Conservation (phyloP, 2,113 vertebrate genomes). For the Tachysurus fulvidraco region DNA sequence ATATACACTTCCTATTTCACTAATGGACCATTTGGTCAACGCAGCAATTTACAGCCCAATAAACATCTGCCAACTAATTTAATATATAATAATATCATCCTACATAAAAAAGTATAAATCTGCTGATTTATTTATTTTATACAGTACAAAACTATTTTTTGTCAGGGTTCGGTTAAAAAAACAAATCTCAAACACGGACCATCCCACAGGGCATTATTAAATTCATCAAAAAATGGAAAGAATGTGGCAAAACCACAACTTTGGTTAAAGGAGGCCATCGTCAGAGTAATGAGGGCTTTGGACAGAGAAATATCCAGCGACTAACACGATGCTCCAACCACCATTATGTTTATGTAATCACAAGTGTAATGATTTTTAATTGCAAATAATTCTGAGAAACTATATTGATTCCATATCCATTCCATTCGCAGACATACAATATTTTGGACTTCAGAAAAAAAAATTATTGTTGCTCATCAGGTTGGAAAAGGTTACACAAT, state of each 20-base stretch:
- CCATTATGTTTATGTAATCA: background rate
- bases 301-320: background rate
- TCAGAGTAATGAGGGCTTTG: background rate
- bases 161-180: background rate
- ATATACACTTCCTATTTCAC: background rate
- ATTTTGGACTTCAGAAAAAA: no score
- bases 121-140: background rate
- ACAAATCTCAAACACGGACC: background rate
- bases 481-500: no score
- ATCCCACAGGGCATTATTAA: background rate
- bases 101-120: background rate
- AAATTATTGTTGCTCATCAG: no score
- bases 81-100: background rate
- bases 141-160: no score
- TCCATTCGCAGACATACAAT: no score
- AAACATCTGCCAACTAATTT: background rate
- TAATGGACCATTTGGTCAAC: background rate
- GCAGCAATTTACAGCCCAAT: background rate
- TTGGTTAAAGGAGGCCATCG: background rate
- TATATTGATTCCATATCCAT: no score
- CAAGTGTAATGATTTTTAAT: no score
- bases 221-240: background rate
- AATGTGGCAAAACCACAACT: background rate
- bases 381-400: no score
- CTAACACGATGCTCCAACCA: background rate